phyloP scores from a whole-genome alignment of 1,140 invertebrate species.

The Globodera ellingtonae region DNA sequence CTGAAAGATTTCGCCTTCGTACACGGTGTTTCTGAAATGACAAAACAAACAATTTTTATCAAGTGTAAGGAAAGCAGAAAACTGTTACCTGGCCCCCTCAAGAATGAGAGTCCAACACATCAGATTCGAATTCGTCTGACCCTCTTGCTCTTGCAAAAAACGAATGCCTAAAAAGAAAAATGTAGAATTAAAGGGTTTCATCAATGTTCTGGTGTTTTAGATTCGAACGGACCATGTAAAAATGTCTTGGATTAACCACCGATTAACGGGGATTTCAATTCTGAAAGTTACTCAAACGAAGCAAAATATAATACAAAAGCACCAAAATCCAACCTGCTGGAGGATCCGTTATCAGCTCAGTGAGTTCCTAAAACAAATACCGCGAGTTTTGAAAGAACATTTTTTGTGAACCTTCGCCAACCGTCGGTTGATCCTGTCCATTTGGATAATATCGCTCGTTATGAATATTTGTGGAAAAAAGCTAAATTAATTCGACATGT shows the following conservation, averaged over 20 bases:
- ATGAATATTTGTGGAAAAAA: too few species aligned
- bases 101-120: constrained; percentile 23
- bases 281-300: too few species aligned
- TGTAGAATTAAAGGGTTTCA: not conserved
- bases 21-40: constrained; percentile 78
- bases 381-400: not conserved
- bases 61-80: too few species aligned
- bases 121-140: constrained; percentile 15
- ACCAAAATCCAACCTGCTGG: constrained; percentile 73
- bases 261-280: too few species aligned
- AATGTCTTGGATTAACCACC: too few species aligned
- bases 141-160: constrained; percentile 20
- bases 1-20: constrained; percentile 92
- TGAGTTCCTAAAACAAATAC: constrained; percentile 71
- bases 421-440: constrained; percentile 73
- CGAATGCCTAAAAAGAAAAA: constrained; percentile 24
- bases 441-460: not conserved
- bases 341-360: constrained; percentile 89
- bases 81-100: constrained; percentile 6
- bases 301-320: too few species aligned
- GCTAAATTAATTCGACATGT: too few species aligned
- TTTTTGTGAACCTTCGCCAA: constrained; percentile 76
- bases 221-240: too few species aligned
- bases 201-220: too few species aligned
- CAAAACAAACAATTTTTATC: not conserved